Evolutionary conservation across 2,113 vertebrate genomes (phyloP).

Genomic region (Pipa parva): DNA sequence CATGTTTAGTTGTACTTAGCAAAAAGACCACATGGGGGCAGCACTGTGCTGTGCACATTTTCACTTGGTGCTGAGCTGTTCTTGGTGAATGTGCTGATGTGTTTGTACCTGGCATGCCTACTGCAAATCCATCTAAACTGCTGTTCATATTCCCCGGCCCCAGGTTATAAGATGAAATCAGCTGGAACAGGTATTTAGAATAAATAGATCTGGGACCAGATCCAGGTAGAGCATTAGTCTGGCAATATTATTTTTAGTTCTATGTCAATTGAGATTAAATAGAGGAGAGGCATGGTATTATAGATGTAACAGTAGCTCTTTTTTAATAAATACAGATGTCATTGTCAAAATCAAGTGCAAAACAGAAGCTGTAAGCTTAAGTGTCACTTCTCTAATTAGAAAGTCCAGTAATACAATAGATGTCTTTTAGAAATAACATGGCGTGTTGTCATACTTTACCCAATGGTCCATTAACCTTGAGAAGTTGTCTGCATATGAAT

Average conservation of each 20-base stretch:
- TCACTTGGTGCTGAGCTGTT: not conserved
- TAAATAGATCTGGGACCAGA: not conserved
- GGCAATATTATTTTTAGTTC: not conserved
- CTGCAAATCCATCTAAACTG: not conserved
- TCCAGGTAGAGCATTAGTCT: not conserved
- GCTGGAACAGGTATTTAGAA: not conserved
- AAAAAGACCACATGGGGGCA: constrained; percentile 14
- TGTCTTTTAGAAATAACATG: no score
- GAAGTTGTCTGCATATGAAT: no score
- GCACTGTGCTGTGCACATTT: constrained; percentile 9
- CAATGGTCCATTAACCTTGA: no score
- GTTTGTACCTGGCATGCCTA: not conserved
- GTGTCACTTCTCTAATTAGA: no score
- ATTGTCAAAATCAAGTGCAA: no score
- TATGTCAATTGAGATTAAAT: not conserved
- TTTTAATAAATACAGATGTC: no score
- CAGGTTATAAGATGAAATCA: constrained; percentile 8
- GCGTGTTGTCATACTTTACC: no score
- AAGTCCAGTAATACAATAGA: no score
- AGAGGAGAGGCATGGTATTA: no score
- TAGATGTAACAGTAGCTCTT: no score
- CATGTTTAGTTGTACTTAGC: no score
- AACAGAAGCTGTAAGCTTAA: no score
- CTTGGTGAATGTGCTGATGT: not conserved
- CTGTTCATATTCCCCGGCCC: not conserved